A percentile compares a stretch with the other conserved stretches of the same genome.
Evolutionary conservation across 2,888 invertebrate species (phyloP).

Genomic region (Lepidocyrtinus sp.): DNA sequence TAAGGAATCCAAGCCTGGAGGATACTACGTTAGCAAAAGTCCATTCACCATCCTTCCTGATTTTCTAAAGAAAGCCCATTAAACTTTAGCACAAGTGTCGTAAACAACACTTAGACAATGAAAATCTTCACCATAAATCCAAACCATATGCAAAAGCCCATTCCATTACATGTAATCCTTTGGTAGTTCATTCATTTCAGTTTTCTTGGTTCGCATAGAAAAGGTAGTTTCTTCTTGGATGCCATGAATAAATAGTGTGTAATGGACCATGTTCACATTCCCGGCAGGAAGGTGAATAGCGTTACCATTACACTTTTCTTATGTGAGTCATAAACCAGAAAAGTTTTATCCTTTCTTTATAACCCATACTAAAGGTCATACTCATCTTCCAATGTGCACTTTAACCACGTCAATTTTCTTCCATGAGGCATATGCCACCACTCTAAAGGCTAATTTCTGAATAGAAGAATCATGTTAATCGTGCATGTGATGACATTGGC

Average conservation of each 20-base stretch:
- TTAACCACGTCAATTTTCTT: too few relatives aligned
- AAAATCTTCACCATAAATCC: conserved; percentile 66
- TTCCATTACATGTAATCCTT: conserved; percentile 5
- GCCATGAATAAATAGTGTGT: background rate
- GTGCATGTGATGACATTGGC: too few relatives aligned
- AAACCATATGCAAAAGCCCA: conserved; percentile 60
- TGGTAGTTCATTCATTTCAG: too few relatives aligned
- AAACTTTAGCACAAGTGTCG: conserved; percentile 61
- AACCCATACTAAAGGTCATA: too few relatives aligned
- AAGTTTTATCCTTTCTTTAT: too few relatives aligned
- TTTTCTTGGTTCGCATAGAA: background rate
- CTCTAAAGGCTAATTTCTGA: too few relatives aligned
- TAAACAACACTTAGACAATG: conserved; percentile 69
- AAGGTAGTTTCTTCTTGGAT: background rate
- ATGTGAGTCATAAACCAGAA: too few relatives aligned
- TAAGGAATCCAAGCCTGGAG: background rate
- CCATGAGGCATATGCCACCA: too few relatives aligned
- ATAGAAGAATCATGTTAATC: too few relatives aligned
- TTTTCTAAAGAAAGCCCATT: conserved; percentile 47
- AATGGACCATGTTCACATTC: background rate
- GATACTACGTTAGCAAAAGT: background rate
- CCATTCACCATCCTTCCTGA: conserved; percentile 36
- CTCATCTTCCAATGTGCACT: too few relatives aligned
- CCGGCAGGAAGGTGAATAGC: too few relatives aligned
- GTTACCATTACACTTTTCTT: too few relatives aligned